Conservation (phyloP, 1,140 invertebrate species). For the Rhopalosiphum padi region DNA sequence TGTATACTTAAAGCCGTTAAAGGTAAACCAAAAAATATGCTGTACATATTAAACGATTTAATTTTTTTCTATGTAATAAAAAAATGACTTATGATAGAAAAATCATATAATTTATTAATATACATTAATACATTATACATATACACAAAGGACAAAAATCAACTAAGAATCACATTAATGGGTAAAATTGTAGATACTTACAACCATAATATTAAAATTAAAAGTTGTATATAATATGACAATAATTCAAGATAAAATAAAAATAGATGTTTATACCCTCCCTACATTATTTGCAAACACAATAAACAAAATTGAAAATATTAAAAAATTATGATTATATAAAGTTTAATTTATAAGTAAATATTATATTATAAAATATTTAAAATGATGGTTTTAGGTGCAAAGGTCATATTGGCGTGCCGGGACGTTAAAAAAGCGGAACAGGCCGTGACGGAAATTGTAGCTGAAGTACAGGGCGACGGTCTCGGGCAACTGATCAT, state of each 20-base stretch:
- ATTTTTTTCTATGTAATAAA: no score
- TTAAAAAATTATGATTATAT: background rate
- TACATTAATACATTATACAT: no score
- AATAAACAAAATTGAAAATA: background rate
- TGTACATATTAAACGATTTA: no score
- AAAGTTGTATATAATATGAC: background rate
- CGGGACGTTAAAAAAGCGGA: conserved; percentile 68
- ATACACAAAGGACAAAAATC: background rate
- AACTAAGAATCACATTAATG: background rate
- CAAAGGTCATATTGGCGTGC: conserved; percentile 73
- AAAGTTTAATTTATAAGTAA: background rate
- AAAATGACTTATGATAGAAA: no score
- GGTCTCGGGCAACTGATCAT: conserved; percentile 68
- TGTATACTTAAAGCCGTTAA: no score
- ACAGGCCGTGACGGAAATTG: conserved; percentile 65
- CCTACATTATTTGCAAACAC: background rate
- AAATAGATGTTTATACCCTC: background rate
- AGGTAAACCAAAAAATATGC: no score
- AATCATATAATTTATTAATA: no score
- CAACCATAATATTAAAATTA: background rate
- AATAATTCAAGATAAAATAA: background rate
- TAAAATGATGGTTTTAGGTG: conserved; percentile 61
- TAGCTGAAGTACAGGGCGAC: conserved; percentile 58
- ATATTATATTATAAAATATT: background rate
- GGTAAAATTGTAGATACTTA: background rate